Conservation (phyloP, 2,888 invertebrate species). For the Drosophila trichaetosa region DNA sequence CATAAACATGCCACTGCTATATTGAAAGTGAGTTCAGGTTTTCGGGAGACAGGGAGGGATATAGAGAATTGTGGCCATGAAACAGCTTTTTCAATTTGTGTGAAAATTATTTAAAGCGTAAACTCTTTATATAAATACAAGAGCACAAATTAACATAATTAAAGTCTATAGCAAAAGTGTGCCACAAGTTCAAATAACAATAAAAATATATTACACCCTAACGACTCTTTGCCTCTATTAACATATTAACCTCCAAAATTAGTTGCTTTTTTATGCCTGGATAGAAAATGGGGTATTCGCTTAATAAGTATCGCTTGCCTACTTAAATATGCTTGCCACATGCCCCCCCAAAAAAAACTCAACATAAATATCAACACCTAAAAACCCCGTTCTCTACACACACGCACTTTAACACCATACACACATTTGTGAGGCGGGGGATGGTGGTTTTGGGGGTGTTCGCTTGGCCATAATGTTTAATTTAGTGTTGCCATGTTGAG, state of each 20-base stretch:
- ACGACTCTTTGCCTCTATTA: background rate
- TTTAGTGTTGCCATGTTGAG: slow-evolving; percentile 77
- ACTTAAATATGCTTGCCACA: slow-evolving; percentile 41
- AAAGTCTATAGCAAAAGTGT: background rate
- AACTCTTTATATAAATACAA: background rate
- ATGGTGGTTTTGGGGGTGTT: background rate
- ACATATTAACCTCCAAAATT: background rate
- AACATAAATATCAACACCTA: slow-evolving; percentile 62
- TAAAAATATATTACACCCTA: background rate
- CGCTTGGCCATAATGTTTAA: slow-evolving; percentile 72
- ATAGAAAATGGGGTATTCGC: slow-evolving; percentile 7
- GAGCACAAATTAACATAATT: background rate
- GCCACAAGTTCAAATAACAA: background rate
- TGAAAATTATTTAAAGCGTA: background rate
- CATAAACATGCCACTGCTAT: slow-evolving; percentile 2
- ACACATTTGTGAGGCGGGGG: slow-evolving; percentile 43
- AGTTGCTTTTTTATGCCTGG: background rate
- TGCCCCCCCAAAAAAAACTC: slow-evolving; percentile 18
- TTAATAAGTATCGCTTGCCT: slow-evolving; percentile 17
- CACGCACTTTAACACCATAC: slow-evolving; percentile 38
- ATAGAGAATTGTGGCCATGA: background rate
- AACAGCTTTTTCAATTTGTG: background rate
- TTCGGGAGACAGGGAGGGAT: background rate
- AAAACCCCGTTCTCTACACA: slow-evolving; percentile 11
- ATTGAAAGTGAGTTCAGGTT: background rate